A percentile compares a stretch with the other conserved stretches of the same genome.
Conservation (phyloP, 2,113 vertebrate species). For the Rhadina sibilatrix region DNA sequence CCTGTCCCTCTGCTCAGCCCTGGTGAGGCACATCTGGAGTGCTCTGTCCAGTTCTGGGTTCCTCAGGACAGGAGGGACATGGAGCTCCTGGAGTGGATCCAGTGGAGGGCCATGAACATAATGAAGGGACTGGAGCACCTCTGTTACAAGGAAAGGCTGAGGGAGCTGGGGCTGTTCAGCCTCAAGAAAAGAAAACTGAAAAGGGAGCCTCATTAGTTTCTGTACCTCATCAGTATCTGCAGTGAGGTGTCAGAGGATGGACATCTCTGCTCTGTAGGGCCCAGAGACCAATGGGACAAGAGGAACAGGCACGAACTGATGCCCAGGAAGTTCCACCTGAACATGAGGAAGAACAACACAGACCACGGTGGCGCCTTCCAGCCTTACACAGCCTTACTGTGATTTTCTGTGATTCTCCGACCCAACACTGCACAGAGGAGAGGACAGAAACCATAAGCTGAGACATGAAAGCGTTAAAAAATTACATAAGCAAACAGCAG, state of each 20-base stretch:
- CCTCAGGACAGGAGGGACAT: neutral
- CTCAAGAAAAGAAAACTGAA: neutral
- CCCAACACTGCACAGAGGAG: neutral
- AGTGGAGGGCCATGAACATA: fast-evolving
- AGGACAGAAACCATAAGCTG: fast-evolving
- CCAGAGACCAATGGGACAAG: neutral
- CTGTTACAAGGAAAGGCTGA: neutral
- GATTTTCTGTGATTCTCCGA: neutral
- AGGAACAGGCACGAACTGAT: neutral
- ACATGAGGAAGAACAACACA: neutral
- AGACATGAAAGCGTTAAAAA: neutral
- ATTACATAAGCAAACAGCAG: neutral
- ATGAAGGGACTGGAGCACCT: neutral
- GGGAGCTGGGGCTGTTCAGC: neutral
- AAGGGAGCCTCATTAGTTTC: no score
- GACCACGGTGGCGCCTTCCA: neutral
- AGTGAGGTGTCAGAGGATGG: neutral
- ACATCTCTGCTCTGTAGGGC: neutral
- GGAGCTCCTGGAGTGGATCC: neutral
- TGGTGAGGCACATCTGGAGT: neutral
- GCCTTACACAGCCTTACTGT: neutral
- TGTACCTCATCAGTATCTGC: no score
- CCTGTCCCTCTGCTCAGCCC: neutral
- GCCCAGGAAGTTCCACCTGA: neutral
- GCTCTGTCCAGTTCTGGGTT: neutral